phyloP scores from a whole-genome alignment of 2,113 vertebrate species.

The Larimichthys polyactis region DNA sequence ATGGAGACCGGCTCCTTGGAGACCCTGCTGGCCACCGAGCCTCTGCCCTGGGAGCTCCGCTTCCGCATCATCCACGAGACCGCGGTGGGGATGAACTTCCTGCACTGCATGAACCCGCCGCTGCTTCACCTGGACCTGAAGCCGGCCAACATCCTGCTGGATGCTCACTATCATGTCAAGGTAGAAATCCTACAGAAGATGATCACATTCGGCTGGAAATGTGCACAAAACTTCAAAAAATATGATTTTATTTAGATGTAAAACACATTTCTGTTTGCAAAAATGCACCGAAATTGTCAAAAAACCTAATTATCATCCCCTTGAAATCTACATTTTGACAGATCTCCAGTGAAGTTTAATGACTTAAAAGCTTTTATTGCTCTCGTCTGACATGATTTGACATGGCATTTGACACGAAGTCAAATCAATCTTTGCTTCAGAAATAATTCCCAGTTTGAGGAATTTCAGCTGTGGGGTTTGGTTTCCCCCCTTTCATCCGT shows the following conservation, averaged over 20 bases:
- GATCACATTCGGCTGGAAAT: too few relatives aligned
- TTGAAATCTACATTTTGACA: background rate
- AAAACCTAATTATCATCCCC: background rate
- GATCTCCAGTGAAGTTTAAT: too few relatives aligned
- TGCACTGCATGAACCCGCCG: constrained; percentile 96
- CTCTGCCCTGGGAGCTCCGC: constrained; percentile 94
- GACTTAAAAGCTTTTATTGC: background rate
- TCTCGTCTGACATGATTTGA: background rate
- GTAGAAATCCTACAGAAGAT: constrained; percentile 69
- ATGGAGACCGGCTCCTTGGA: constrained; percentile 98
- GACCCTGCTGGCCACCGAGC: constrained; percentile 91
- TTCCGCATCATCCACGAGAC: constrained; percentile 97
- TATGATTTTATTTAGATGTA: background rate
- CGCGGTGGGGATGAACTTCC: constrained; percentile 98
- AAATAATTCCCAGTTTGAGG: background rate
- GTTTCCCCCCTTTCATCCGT: constrained; percentile 3
- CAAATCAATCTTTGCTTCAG: background rate
- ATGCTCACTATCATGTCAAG: constrained; percentile 98
- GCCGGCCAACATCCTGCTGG: constrained; percentile 97
- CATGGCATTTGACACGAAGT: background rate
- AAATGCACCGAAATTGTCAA: too few relatives aligned
- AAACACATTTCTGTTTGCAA: background rate
- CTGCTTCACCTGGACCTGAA: constrained; percentile 98
- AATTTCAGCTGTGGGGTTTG: constrained; percentile 7
- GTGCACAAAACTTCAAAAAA: background rate